These are phyloP conservation scores for Synanthedon formicaeformis DNA, from an alignment of 2,888 invertebrate genomes.

Conservation along the genomic window DNA sequence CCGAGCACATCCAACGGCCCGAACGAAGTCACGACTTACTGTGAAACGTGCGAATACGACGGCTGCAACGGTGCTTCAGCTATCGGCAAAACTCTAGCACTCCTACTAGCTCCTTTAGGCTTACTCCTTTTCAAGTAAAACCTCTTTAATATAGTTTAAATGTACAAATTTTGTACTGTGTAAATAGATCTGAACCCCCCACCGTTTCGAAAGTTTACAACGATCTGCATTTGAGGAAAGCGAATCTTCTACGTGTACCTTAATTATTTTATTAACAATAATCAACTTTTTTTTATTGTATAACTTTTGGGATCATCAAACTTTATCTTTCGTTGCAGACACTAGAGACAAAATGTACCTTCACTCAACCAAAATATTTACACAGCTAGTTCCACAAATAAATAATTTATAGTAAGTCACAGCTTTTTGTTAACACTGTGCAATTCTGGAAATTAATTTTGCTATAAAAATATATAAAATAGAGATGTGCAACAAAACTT, in stretches of 20 bases:
- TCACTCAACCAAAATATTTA: no score
- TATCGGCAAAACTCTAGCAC: slow-evolving; percentile 49
- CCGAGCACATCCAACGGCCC: slow-evolving; percentile 53
- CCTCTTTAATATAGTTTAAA: background rate
- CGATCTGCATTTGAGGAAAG: background rate
- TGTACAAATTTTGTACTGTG: background rate
- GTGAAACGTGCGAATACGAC: slow-evolving; percentile 77
- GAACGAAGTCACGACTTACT: slow-evolving; percentile 70
- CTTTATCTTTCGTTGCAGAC: no score
- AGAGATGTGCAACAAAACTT: no score
- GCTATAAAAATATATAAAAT: no score
- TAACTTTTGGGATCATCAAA: no score
- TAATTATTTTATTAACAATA: background rate
- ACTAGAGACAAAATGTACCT: no score
- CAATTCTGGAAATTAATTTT: no score
- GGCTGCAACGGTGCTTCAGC: slow-evolving; percentile 74
- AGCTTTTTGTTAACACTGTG: no score
- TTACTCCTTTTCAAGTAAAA: slow-evolving; percentile 53
- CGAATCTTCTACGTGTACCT: background rate
- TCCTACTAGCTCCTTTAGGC: slow-evolving; percentile 47
- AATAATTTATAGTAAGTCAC: no score
- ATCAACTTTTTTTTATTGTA: no score
- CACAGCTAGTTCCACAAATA: no score
- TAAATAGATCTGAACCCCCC: background rate
- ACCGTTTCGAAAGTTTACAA: background rate